Evolutionary conservation across 2,797 vertebrate species (phyloP), one percentile per base, ranked within the genome.

Genomic region (Aphelocoma californica): DNA sequence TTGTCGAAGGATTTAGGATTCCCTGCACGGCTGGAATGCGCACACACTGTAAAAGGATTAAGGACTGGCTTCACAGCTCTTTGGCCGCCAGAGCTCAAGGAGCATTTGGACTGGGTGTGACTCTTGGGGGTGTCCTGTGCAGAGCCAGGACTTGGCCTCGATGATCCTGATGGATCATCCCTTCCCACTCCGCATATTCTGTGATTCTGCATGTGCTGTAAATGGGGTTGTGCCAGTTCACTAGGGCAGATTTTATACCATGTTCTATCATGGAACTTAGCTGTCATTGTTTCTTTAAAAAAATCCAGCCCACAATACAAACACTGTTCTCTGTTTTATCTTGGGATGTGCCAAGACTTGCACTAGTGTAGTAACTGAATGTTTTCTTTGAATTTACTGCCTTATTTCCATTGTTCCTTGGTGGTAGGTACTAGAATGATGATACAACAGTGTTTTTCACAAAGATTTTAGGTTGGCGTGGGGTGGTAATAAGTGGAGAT

Each of bases 401-500:
- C 51, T 91, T 4, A 1, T 69, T 83, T 78, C 45, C 50, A 8
- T 78, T 81, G n/a, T 7, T 64, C 21, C 42, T 70, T 54, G 20
- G 40, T 80, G 31, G 25, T 65, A 32, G 34, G 17, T 40, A 13
- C 17, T 45, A 19, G 21, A 65, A 24, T 38, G 53, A 34, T 42
- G 20, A 25, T 7, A 56, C 64, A 67, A 36, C 12, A 14, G 3
- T 45, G n/a, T 2, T 56, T 86, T 74, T n/a, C 10, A 14, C 26
- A 12, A 45, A 53, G 25, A 40, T 45, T 72, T 69, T 47, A 23
- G 14, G 20, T n/a, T 58, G 23, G 12, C 2, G 0, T 4, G 2
- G 20, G 5, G 6, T 1, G 0, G 5, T 38, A 50, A 3, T 34
- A 53, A 32, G 15, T 12, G 38, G 16, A 73, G 18, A 72, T 75